A percentile compares a stretch with the other conserved stretches of the same genome.
Conservation (phyloP, 2,888 invertebrate species). For the Calameuta pallipes region DNA sequence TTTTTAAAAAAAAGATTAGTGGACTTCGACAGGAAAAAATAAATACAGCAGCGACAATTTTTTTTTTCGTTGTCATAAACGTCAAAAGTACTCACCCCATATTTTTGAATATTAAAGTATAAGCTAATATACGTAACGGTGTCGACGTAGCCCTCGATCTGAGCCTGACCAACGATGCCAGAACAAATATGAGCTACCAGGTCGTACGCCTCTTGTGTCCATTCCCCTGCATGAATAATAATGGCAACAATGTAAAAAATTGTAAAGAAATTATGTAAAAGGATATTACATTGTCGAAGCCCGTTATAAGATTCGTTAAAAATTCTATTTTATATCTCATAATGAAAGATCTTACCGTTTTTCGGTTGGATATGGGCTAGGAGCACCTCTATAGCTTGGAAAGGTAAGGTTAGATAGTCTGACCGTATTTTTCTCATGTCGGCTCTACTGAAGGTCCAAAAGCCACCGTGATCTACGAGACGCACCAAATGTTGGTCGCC, state of each 20-base stretch:
- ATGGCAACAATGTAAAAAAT: slow-evolving; percentile 10
- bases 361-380: slow-evolving; percentile 89
- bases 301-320: slow-evolving; percentile 1
- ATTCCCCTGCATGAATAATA: slow-evolving; percentile 69
- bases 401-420: slow-evolving; percentile 94
- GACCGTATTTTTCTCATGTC: slow-evolving; percentile 91
- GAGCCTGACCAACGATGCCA: slow-evolving; percentile 87
- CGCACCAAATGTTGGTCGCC: slow-evolving; percentile 83
- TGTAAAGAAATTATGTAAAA: neutral
- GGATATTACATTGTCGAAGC: neutral
- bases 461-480: slow-evolving; percentile 97
- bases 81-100: slow-evolving; percentile 73
- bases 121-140: slow-evolving; percentile 82
- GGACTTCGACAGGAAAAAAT: no score
- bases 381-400: slow-evolving; percentile 96
- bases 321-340: neutral
- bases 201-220: slow-evolving; percentile 83
- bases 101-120: slow-evolving; percentile 81
- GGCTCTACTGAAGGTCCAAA: slow-evolving; percentile 79
- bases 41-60: neutral
- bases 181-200: slow-evolving; percentile 84
- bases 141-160: slow-evolving; percentile 86
- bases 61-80: neutral
- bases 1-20: no score
- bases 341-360: slow-evolving; percentile 69